These are phyloP conservation scores for Leptinotarsa tumamoca DNA, from an alignment of 2,888 invertebrate genomes.

Conservation along the genomic window DNA sequence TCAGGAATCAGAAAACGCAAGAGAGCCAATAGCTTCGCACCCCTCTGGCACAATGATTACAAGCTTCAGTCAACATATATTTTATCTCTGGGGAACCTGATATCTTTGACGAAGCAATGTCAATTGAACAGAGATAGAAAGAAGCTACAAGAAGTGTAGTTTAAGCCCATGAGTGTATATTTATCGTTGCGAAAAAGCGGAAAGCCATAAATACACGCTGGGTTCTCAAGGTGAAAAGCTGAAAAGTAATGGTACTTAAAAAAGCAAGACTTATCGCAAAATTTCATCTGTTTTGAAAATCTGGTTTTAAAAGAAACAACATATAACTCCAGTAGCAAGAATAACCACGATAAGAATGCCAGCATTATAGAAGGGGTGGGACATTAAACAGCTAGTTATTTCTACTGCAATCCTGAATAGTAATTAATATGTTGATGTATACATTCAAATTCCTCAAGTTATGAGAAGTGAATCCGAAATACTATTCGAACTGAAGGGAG, in stretches of 20 bases:
- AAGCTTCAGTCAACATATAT: not conserved
- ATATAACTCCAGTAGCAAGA: not conserved
- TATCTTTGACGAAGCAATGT: not conserved
- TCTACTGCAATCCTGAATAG: not conserved
- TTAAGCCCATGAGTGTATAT: not conserved
- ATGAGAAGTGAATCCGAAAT: constrained; percentile 16
- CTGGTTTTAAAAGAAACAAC: not conserved
- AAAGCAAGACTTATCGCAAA: not conserved
- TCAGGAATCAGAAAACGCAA: not conserved
- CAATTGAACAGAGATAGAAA: not conserved
- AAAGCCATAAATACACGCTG: not conserved
- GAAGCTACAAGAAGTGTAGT: not conserved
- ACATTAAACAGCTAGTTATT: not conserved
- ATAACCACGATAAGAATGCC: not conserved
- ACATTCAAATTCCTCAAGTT: constrained; percentile 36
- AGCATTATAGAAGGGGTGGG: not conserved
- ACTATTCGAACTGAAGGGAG: constrained; percentile 44
- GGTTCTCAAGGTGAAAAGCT: not conserved
- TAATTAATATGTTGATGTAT: not conserved
- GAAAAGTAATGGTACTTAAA: not conserved
- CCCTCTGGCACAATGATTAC: not conserved
- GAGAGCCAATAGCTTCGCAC: not conserved
- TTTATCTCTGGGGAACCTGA: not conserved
- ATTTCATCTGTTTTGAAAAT: not conserved
- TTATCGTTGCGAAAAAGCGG: not conserved